These are phyloP conservation scores for Anagyrus pseudococci DNA, from an alignment of 2,888 invertebrate species.

Conservation along the genomic window DNA sequence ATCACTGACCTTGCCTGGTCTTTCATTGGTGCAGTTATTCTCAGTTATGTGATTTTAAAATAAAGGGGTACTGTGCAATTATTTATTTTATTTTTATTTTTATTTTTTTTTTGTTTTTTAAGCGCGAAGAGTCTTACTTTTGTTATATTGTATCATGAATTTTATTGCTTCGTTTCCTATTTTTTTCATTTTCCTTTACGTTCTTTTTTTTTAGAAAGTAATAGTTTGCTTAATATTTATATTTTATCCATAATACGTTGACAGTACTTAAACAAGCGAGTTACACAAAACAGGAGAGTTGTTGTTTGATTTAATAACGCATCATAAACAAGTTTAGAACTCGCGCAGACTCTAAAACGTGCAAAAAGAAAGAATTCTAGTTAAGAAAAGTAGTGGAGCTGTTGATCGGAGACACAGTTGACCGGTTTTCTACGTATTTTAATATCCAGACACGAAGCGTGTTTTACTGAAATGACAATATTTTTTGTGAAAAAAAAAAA, in stretches of 20 bases:
- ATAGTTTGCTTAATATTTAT: constrained; percentile 6
- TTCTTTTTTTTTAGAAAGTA: constrained; percentile 2
- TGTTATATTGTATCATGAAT: constrained; percentile 1
- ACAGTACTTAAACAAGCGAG: constrained; percentile 24
- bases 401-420: constrained; percentile 3
- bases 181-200: neutral
- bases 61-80: constrained; percentile 15
- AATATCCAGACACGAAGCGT: constrained; percentile 21
- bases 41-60: neutral
- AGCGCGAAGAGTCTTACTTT: constrained; percentile 17
- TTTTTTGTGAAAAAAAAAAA: constrained; percentile 11
- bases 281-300: neutral
- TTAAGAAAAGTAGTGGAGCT: constrained; percentile 3
- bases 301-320: neutral
- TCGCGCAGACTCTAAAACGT: constrained; percentile 3
- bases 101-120: too few species aligned
- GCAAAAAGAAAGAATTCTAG: neutral
- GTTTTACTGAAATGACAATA: constrained; percentile 20
- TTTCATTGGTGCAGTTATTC: neutral
- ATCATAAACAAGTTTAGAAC: neutral
- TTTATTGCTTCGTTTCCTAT: constrained; percentile 12
- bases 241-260: neutral
- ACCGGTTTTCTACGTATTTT: constrained; percentile 30
- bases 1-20: neutral
- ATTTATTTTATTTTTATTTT: too few species aligned